Percentiles rank a stretch among this genome's conserved stretches.
Evolutionary conservation across 2,888 invertebrate genomes (phyloP).

Genomic region (Zygogramma bicolorata): DNA sequence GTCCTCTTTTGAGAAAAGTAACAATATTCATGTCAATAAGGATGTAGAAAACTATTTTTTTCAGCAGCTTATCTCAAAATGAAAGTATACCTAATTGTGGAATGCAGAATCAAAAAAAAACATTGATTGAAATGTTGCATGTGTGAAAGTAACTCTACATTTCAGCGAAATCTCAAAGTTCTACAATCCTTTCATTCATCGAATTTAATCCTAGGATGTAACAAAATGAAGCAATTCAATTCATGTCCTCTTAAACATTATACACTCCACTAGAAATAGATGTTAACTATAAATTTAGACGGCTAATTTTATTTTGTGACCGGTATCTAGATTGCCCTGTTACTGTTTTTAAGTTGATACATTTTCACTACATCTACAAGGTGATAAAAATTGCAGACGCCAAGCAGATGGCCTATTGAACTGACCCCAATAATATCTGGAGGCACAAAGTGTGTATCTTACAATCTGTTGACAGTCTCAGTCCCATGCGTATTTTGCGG

Average conservation of each 20-base stretch:
- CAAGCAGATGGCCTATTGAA: neutral
- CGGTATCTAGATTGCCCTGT: slow-evolving; percentile 1
- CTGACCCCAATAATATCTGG: neutral
- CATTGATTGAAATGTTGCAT: too few species aligned
- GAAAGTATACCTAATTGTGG: too few species aligned
- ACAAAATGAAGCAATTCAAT: neutral
- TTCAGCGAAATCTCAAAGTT: too few species aligned
- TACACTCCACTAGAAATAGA: neutral
- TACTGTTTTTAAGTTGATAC: neutral
- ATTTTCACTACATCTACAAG: slow-evolving; percentile 7
- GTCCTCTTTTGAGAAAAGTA: too few species aligned
- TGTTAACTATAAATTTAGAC: neutral
- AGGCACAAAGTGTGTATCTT: neutral
- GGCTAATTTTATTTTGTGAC: neutral
- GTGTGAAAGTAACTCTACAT: too few species aligned
- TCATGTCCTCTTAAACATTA: neutral
- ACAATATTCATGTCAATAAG: too few species aligned
- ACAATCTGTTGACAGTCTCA: neutral
- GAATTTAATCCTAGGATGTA: neutral
- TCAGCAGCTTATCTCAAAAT: too few species aligned
- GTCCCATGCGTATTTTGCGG: neutral
- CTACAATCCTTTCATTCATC: too few species aligned
- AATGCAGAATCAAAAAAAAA: too few species aligned
- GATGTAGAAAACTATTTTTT: too few species aligned
- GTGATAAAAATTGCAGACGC: slow-evolving; percentile 4